A percentile compares a stretch with the other conserved stretches of the same genome.
phyloP scores from a whole-genome alignment of 2,113 vertebrate genomes.

The Cricetomys ansorgei region DNA sequence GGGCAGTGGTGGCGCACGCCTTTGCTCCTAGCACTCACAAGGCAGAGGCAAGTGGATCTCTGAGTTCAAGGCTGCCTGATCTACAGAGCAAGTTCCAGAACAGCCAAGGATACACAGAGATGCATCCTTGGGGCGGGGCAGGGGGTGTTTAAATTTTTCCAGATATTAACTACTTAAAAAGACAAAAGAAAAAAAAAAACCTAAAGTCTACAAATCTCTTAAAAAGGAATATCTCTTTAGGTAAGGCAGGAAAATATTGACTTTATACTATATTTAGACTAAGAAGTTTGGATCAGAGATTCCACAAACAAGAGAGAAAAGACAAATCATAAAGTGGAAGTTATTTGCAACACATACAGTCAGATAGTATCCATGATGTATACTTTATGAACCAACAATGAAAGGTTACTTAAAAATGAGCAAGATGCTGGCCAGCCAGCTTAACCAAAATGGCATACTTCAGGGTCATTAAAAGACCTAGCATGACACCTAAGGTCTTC shows the following conservation, averaged over 20 bases:
- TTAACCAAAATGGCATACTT: not conserved
- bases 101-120: too few species aligned
- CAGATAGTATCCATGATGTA: not conserved
- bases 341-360: not conserved
- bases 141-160: too few species aligned
- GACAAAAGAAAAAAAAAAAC: slow-evolving; percentile 28
- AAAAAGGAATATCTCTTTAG: not conserved
- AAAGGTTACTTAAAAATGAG: slow-evolving; percentile 9
- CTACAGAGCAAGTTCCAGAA: too few species aligned
- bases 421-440: not conserved
- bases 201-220: slow-evolving; percentile 38
- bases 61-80: too few species aligned
- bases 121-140: too few species aligned
- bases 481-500: not conserved
- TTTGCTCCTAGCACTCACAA: too few species aligned
- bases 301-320: slow-evolving; percentile 43
- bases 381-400: slow-evolving; percentile 29
- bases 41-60: too few species aligned
- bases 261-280: slow-evolving; percentile 21
- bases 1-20: too few species aligned
- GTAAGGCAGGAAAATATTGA: not conserved
- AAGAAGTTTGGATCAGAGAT: slow-evolving; percentile 42
- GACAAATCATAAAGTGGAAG: slow-evolving; percentile 2
- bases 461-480: not conserved
- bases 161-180: not conserved